Conservation (phyloP, 2,888 invertebrate genomes). For the Andrena dorsata region DNA sequence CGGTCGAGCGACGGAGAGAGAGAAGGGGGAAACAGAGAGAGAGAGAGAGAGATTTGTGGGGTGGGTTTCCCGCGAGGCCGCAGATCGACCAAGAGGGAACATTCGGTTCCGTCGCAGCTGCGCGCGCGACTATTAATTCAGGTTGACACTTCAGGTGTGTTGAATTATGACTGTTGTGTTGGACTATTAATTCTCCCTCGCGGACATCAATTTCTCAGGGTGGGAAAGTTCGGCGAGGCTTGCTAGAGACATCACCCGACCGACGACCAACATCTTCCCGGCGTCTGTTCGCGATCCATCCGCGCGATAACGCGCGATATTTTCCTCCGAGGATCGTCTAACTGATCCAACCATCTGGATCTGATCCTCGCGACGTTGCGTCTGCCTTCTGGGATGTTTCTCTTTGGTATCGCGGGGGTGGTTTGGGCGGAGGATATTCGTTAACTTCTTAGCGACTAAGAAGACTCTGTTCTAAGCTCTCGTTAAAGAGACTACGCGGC, state of each 20-base stretch:
- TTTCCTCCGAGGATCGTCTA: constrained; percentile 28
- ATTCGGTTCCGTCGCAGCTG: constrained; percentile 59
- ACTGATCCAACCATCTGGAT: constrained; percentile 14
- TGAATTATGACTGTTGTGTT: constrained; percentile 71
- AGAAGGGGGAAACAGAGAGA: background rate
- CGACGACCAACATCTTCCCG: constrained; percentile 38
- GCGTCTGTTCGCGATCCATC: constrained; percentile 60
- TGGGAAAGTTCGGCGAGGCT: constrained; percentile 54
- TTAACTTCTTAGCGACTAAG: too few relatives aligned
- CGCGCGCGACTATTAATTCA: constrained; percentile 68
- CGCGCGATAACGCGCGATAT: constrained; percentile 15
- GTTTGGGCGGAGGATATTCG: too few relatives aligned
- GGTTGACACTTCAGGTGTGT: constrained; percentile 71
- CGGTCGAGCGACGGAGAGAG: background rate
- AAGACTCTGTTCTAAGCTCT: too few relatives aligned
- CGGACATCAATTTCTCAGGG: constrained; percentile 61
- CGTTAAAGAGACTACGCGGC: too few relatives aligned
- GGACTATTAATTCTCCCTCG: constrained; percentile 70
- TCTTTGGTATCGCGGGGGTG: background rate
- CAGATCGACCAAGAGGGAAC: constrained; percentile 37
- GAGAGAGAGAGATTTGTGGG: constrained; percentile 45
- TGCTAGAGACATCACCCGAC: constrained; percentile 66
- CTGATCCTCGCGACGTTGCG: background rate
- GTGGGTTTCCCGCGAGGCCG: constrained; percentile 27
- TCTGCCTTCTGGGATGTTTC: background rate